Percentiles rank a stretch among this genome's conserved stretches.
Conservation (phyloP, 2,113 vertebrate species). For the mouse (Mus musculus) region DNA sequence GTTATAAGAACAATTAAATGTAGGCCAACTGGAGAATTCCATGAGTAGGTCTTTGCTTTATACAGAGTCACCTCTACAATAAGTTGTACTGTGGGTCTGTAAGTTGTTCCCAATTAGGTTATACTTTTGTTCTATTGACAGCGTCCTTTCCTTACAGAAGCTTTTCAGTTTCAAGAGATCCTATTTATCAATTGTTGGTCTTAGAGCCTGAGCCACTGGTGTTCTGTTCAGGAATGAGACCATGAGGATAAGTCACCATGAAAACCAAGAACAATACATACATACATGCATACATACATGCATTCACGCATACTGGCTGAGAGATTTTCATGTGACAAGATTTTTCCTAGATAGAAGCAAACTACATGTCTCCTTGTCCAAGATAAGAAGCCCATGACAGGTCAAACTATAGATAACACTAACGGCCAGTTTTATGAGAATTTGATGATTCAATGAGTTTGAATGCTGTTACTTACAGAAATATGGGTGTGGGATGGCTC, state of each 20-base stretch:
- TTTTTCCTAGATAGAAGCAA: neutral
- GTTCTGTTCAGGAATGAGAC: neutral
- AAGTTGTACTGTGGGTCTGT: neutral
- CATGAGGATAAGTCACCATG: neutral
- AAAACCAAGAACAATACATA: neutral
- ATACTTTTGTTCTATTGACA: too few species aligned
- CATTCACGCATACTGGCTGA: accelerated
- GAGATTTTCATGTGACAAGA: neutral
- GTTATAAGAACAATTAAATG: neutral
- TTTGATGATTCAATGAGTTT: neutral
- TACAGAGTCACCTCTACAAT: neutral
- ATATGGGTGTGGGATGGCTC: too few species aligned
- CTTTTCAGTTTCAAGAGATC: too few species aligned
- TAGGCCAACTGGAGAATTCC: neutral
- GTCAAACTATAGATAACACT: neutral
- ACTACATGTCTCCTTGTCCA: neutral
- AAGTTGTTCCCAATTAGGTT: neutral
- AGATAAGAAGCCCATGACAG: neutral
- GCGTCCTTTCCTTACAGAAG: too few species aligned
- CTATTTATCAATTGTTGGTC: too few species aligned
- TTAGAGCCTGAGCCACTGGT: too few species aligned
- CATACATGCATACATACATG: too few species aligned
- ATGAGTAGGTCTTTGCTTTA: neutral
- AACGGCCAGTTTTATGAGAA: neutral
- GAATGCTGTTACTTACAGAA: neutral